These are phyloP conservation scores for Poecilia velifera DNA, from an alignment of 2,797 vertebrate species.

Conservation along the genomic window DNA sequence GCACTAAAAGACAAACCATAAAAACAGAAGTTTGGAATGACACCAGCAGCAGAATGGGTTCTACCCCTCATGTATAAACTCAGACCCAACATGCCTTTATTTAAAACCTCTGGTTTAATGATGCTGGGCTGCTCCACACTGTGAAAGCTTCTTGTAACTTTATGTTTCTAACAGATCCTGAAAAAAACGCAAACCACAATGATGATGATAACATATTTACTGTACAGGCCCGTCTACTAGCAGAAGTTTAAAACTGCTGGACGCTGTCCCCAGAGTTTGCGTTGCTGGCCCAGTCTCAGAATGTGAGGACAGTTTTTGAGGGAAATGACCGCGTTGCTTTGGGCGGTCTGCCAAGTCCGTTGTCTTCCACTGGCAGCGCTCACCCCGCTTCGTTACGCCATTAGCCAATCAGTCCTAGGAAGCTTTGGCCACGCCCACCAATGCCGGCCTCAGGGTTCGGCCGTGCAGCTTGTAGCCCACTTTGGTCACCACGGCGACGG, in stretches of 20 bases:
- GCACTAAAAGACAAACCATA: neutral
- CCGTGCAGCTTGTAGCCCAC: constrained; percentile 95
- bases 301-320: neutral
- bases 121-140: neutral
- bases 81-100: neutral
- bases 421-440: constrained; percentile 93
- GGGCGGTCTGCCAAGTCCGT: constrained; percentile 28
- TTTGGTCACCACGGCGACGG: constrained; percentile 91
- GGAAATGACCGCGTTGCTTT: constrained; percentile 9
- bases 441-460: constrained; percentile 92
- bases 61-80: neutral
- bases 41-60: constrained; percentile 8
- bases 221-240: neutral
- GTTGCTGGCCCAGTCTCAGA: constrained; percentile 38
- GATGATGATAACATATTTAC: constrained; percentile 14
- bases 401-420: constrained; percentile 68
- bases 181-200: constrained; percentile 1
- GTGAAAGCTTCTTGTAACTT: neutral
- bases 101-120: neutral
- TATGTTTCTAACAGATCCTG: neutral
- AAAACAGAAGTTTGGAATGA: constrained; percentile 50
- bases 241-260: constrained; percentile 36
- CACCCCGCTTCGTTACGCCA: constrained; percentile 10
- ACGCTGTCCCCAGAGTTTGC: constrained; percentile 38
- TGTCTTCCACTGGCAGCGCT: constrained; percentile 33